Percentiles rank a stretch among this genome's conserved stretches.
Conservation (phyloP, 1,140 invertebrate genomes). For the Lanistes nyassanus region DNA sequence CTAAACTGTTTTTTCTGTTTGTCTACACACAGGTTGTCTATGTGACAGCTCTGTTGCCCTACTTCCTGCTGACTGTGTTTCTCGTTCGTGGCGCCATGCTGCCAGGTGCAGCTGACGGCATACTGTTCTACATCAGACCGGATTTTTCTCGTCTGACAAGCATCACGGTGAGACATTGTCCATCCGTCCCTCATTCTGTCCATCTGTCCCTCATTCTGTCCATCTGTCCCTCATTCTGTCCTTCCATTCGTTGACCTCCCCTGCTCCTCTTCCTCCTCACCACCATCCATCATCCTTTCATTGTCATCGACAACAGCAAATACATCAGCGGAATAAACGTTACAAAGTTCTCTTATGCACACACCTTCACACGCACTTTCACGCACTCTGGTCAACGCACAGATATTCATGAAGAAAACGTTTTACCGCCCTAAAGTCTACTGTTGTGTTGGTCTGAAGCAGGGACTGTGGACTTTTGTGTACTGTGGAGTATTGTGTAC, state of each 20-base stretch:
- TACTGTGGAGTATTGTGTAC: background rate
- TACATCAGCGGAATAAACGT: too few species aligned
- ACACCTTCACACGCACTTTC: background rate
- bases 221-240: background rate
- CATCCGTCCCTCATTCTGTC: too few species aligned
- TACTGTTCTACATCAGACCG: conserved; percentile 77
- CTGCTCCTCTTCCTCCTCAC: too few species aligned
- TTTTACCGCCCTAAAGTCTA: background rate
- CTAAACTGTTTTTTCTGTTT: background rate
- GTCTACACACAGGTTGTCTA: conserved; percentile 84
- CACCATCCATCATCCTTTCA: too few species aligned
- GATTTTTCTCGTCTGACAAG: conserved; percentile 63
- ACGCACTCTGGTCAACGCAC: background rate
- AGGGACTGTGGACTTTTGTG: background rate
- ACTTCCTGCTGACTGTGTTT: conserved; percentile 90
- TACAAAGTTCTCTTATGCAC: too few species aligned
- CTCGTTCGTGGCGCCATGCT: conserved; percentile 87
- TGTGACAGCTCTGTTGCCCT: conserved; percentile 93
- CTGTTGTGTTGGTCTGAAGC: background rate
- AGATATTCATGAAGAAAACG: background rate
- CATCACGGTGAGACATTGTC: conserved; percentile 32
- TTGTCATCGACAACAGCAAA: too few species aligned
- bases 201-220: too few species aligned
- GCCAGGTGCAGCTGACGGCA: conserved; percentile 79
- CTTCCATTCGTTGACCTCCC: background rate